phyloP scores from a whole-genome alignment of 2,113 vertebrate species.

The Plotosus lineatus region DNA sequence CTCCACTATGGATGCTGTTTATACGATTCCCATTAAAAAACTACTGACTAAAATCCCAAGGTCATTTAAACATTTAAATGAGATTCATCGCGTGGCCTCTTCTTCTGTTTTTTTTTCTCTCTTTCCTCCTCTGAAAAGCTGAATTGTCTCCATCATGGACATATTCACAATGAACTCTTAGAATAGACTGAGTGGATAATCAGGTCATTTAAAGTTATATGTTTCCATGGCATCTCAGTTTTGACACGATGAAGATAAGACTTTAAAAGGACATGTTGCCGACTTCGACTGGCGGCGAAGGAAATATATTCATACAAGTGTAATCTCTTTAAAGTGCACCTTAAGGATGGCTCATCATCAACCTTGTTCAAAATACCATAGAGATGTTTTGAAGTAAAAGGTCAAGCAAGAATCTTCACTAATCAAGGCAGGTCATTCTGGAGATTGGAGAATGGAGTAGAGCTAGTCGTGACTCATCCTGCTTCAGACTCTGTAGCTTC shows the following conservation, averaged over 20 bases:
- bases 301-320: slow-evolving; percentile 44
- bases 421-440: slow-evolving; percentile 31
- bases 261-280: slow-evolving; percentile 31
- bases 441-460: slow-evolving; percentile 6
- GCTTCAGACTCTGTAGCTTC: slow-evolving; percentile 19
- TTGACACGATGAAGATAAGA: slow-evolving; percentile 39
- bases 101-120: not conserved
- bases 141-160: too few relatives aligned
- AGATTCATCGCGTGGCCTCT: not conserved
- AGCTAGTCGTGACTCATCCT: slow-evolving; percentile 18
- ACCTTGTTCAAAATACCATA: slow-evolving; percentile 19
- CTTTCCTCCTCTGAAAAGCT: too few relatives aligned
- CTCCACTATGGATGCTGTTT: not conserved
- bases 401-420: slow-evolving; percentile 36
- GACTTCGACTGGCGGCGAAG: slow-evolving; percentile 42
- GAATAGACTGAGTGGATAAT: not conserved
- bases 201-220: not conserved
- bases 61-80: not conserved
- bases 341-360: slow-evolving; percentile 49
- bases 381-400: slow-evolving; percentile 50
- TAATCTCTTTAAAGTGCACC: slow-evolving; percentile 46
- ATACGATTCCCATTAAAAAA: slow-evolving; percentile 15
- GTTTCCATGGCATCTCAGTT: slow-evolving; percentile 15
- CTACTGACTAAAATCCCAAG: not conserved
- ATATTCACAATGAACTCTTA: too few relatives aligned